phyloP scores from a whole-genome alignment of 2,113 vertebrate species.

The Plecotus auritus region DNA sequence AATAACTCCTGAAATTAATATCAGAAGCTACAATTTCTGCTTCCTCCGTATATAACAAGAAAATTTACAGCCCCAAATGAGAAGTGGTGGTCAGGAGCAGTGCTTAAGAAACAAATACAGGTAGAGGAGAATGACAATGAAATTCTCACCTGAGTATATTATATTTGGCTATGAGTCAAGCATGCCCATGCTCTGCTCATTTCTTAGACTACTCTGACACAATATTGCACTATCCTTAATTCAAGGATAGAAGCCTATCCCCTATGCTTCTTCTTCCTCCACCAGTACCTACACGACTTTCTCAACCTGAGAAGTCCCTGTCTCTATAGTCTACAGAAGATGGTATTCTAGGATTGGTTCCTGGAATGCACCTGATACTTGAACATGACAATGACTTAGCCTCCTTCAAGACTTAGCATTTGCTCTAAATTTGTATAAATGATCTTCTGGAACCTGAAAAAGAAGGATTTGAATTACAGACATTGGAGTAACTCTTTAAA shows the following conservation, averaged over 20 bases:
- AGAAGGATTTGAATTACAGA: not conserved
- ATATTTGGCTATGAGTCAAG: not conserved
- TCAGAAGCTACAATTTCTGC: not conserved
- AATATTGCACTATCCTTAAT: not conserved
- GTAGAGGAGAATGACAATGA: not conserved
- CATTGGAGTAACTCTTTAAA: not conserved
- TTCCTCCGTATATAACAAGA: not conserved
- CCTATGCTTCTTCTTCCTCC: not conserved
- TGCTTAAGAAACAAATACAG: not conserved
- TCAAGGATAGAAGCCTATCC: not conserved
- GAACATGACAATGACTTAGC: not conserved
- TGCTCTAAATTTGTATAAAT: not conserved
- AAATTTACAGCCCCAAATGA: not conserved
- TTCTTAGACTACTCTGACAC: not conserved
- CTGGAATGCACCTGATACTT: not conserved
- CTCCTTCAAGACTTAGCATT: not conserved
- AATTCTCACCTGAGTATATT: not conserved
- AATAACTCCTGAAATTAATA: not conserved
- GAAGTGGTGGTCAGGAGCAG: not conserved
- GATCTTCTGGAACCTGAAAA: not conserved
- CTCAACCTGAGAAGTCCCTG: not conserved
- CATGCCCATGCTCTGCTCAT: not conserved
- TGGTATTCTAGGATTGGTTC: not conserved
- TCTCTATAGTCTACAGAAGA: not conserved
- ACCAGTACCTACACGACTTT: not conserved